These are phyloP conservation scores for Percopsis transmontana DNA, from an alignment of 2,113 vertebrate species.

Conservation along the genomic window DNA sequence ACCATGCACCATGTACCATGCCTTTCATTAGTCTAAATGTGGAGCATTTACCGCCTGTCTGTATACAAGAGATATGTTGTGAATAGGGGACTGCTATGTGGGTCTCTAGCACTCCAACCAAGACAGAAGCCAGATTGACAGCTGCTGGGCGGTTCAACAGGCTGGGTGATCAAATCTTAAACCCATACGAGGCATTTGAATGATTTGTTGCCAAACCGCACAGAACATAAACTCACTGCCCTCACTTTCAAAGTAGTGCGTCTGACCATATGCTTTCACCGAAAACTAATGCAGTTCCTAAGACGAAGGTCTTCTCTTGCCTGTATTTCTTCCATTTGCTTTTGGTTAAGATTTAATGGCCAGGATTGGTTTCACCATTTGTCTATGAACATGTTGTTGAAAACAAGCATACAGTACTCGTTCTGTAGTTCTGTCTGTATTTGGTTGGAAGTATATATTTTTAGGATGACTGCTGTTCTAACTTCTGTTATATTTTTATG, in stretches of 20 bases:
- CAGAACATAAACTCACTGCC: slow-evolving; percentile 48
- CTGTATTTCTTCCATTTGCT: background rate
- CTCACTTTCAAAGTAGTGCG: slow-evolving; percentile 36
- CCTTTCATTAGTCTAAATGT: slow-evolving; percentile 40
- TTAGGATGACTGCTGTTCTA: no score
- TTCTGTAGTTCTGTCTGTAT: no score
- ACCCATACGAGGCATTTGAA: slow-evolving; percentile 67
- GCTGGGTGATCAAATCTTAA: slow-evolving; percentile 68
- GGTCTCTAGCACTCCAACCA: slow-evolving; percentile 54
- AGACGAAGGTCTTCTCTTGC: slow-evolving; percentile 4
- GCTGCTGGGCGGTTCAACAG: slow-evolving; percentile 68
- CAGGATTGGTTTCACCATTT: no score
- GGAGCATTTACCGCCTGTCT: slow-evolving; percentile 27
- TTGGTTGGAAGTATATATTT: no score
- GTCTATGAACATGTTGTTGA: no score
- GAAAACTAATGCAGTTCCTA: slow-evolving; percentile 22
- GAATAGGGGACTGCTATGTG: background rate
- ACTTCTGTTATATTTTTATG: no score
- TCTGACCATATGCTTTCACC: slow-evolving; percentile 46
- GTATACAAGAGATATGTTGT: slow-evolving; percentile 39
- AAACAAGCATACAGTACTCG: no score
- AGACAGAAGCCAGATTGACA: slow-evolving; percentile 70
- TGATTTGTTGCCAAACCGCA: slow-evolving; percentile 64
- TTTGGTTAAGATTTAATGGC: no score
- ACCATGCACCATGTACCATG: slow-evolving; percentile 18